These are phyloP conservation scores for Ceuthmochares aereus DNA, from an alignment of 2,113 vertebrate species.

Conservation along the genomic window DNA sequence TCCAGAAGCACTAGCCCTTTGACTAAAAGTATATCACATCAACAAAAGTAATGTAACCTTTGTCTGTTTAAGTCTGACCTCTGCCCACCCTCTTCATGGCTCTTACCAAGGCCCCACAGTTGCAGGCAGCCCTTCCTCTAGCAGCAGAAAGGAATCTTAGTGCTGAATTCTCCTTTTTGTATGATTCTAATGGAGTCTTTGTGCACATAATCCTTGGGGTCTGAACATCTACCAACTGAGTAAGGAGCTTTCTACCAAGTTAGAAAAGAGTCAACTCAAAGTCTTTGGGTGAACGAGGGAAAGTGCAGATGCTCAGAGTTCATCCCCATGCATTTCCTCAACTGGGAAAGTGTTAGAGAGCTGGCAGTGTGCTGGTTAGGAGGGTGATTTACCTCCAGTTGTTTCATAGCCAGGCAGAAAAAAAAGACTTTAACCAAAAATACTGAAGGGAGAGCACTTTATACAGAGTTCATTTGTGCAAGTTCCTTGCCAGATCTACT, in stretches of 20 bases:
- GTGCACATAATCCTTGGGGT: accelerated
- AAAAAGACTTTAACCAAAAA: neutral
- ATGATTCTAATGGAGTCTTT: neutral
- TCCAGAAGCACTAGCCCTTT: neutral
- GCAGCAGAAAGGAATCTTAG: neutral
- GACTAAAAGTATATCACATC: neutral
- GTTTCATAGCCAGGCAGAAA: neutral
- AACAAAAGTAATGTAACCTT: neutral
- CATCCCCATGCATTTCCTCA: neutral
- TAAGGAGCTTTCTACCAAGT: neutral
- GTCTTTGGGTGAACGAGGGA: neutral
- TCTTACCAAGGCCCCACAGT: neutral
- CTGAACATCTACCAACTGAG: neutral
- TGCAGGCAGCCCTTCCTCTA: neutral
- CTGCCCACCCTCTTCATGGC: neutral
- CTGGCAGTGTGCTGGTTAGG: neutral
- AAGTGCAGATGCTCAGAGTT: neutral
- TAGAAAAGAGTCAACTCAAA: neutral
- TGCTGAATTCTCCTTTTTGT: neutral
- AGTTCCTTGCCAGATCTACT: neutral
- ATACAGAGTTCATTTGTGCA: neutral
- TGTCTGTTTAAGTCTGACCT: neutral
- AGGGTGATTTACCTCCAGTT: neutral
- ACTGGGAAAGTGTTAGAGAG: neutral
- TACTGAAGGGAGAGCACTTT: neutral